Percentiles rank a stretch among this genome's conserved stretches.
Evolutionary conservation across 2,797 vertebrate species (phyloP).

Genomic region (Mus minutoides): DNA sequence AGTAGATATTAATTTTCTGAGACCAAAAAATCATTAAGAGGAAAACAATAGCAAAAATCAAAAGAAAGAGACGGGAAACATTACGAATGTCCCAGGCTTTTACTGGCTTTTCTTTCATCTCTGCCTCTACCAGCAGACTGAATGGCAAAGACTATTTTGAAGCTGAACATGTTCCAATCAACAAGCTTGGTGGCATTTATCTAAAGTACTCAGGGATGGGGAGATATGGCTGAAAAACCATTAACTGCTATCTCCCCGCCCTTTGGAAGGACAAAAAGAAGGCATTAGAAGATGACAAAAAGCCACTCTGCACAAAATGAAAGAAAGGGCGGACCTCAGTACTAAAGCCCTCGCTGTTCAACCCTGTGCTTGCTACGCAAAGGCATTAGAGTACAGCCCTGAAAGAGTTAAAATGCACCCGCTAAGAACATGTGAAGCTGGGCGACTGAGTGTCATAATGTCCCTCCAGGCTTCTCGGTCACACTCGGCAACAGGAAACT

Average conservation of each 20-base stretch:
- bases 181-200: slow-evolving; percentile 35
- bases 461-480: neutral
- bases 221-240: slow-evolving; percentile 38
- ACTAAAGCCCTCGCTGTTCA: neutral
- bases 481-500: neutral
- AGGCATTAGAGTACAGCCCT: neutral
- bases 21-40: slow-evolving; percentile 21
- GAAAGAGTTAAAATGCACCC: neutral
- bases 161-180: neutral
- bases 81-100: neutral
- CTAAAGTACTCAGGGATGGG: slow-evolving; percentile 28
- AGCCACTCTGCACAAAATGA: slow-evolving; percentile 36
- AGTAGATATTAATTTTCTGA: slow-evolving; percentile 25
- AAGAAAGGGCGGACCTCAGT: neutral
- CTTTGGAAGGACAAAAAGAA: slow-evolving; percentile 59
- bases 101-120: slow-evolving; percentile 64
- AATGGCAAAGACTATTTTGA: slow-evolving; percentile 9
- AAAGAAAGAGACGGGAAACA: neutral
- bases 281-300: slow-evolving; percentile 45
- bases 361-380: slow-evolving; percentile 15
- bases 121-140: neutral
- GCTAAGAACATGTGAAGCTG: neutral
- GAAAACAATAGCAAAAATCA: slow-evolving; percentile 27
- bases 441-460: fast-evolving
- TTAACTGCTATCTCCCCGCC: slow-evolving; percentile 46